A percentile compares a stretch with the other conserved stretches of the same genome.
phyloP scores from a whole-genome alignment of 2,797 vertebrate genomes.

The Gorsachius magnificus region DNA sequence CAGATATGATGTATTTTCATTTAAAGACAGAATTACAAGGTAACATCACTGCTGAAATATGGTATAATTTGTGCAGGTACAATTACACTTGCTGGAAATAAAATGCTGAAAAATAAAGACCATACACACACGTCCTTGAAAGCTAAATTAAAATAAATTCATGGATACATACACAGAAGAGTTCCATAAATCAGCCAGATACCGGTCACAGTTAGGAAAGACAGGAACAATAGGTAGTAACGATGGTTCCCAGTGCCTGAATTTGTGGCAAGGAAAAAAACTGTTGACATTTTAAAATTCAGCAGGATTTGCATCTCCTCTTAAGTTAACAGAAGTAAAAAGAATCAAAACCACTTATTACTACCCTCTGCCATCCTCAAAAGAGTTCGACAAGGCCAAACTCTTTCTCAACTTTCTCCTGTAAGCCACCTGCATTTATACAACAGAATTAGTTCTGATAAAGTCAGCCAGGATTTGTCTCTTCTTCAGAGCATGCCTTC shows the following conservation, averaged over 20 bases:
- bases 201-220: conserved; percentile 77
- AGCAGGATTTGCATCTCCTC: neutral
- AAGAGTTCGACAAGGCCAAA: neutral
- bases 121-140: neutral
- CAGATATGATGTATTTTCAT: neutral
- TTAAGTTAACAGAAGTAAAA: neutral
- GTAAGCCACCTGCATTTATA: neutral
- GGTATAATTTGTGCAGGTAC: neutral
- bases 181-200: conserved; percentile 86
- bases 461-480: neutral
- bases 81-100: neutral
- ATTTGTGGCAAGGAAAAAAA: neutral
- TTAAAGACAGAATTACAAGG: neutral
- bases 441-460: neutral
- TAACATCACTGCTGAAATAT: neutral
- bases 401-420: neutral
- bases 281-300: neutral
- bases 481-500: neutral
- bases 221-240: conserved; percentile 88
- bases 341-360: neutral
- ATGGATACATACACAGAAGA: conserved; percentile 83
- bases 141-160: neutral
- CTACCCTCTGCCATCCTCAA: neutral
- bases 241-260: conserved; percentile 91
- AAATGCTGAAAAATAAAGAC: neutral